A percentile compares a stretch with the other conserved stretches of the same genome.
phyloP scores from a whole-genome alignment of 2,888 invertebrate genomes.

The Campoplex capitator region DNA sequence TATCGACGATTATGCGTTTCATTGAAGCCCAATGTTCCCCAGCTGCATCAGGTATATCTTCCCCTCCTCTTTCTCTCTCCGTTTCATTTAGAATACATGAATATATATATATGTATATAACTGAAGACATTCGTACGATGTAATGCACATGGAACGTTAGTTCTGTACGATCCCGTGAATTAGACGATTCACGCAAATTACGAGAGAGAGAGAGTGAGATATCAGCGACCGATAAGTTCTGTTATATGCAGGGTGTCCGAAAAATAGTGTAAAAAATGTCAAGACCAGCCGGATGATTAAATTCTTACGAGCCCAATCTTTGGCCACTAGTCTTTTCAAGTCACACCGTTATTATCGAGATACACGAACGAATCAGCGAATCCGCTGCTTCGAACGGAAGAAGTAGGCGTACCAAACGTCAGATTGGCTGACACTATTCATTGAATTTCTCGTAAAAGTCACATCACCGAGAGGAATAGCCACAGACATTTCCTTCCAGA shows the following conservation, averaged over 20 bases:
- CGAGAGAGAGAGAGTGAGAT: background rate
- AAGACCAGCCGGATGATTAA: background rate
- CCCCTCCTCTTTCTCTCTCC: background rate
- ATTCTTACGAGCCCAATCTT: background rate
- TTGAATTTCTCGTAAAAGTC: background rate
- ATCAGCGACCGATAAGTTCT: slow-evolving; percentile 65
- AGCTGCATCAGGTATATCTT: slow-evolving; percentile 31
- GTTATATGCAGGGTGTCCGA: slow-evolving; percentile 17
- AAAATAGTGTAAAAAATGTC: background rate
- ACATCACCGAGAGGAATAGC: background rate
- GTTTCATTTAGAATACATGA: background rate
- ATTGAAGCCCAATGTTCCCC: slow-evolving; percentile 73
- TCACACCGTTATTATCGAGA: background rate
- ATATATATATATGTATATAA: background rate
- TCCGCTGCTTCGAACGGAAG: background rate
- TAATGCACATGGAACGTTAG: slow-evolving; percentile 45
- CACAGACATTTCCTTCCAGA: background rate
- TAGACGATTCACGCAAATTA: slow-evolving; percentile 73
- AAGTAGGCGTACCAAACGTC: background rate
- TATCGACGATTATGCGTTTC: slow-evolving; percentile 82
- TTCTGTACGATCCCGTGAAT: slow-evolving; percentile 66
- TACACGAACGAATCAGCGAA: background rate
- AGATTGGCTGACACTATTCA: background rate
- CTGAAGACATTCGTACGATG: slow-evolving; percentile 21
- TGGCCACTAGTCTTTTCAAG: too few relatives aligned